Conservation (phyloP, 2,888 invertebrate genomes). For the Nebria brevicollis region DNA sequence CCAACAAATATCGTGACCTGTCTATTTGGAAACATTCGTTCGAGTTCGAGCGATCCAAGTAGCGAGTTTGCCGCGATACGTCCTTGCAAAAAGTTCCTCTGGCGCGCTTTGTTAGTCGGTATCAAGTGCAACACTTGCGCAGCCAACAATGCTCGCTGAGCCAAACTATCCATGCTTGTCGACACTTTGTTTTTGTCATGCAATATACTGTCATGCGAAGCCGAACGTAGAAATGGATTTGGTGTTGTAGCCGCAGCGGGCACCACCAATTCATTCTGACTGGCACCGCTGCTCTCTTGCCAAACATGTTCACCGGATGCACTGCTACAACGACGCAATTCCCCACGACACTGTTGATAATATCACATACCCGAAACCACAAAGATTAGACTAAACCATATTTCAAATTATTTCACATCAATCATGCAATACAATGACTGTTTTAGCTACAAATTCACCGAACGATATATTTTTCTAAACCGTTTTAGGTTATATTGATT, state of each 20-base stretch:
- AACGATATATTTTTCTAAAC: not conserved
- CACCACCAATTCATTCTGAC: slow-evolving; percentile 51
- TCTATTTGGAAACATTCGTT: slow-evolving; percentile 85
- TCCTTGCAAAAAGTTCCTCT: slow-evolving; percentile 84
- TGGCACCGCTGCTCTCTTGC: slow-evolving; percentile 51
- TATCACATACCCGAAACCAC: slow-evolving; percentile 36
- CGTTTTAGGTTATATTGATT: not conserved
- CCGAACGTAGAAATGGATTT: slow-evolving; percentile 33
- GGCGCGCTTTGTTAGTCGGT: slow-evolving; percentile 83
- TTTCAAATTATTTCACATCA: not conserved
- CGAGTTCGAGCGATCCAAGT: slow-evolving; percentile 85
- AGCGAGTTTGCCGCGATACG: slow-evolving; percentile 82
- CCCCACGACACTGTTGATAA: slow-evolving; percentile 47
- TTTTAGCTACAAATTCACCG: not conserved
- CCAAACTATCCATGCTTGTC: slow-evolving; percentile 74
- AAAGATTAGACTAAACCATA: slow-evolving; percentile 34
- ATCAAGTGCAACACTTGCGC: slow-evolving; percentile 84
- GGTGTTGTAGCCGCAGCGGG: slow-evolving; percentile 38
- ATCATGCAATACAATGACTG: slow-evolving; percentile 21
- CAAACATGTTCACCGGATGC: slow-evolving; percentile 57
- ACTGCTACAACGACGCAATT: slow-evolving; percentile 58
- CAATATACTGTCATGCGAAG: slow-evolving; percentile 60
- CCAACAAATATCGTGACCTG: slow-evolving; percentile 90
- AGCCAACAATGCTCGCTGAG: slow-evolving; percentile 78
- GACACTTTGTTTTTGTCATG: slow-evolving; percentile 53